A percentile compares a stretch with the other conserved stretches of the same genome.
These are phyloP conservation scores for Xestoiulus laeticollis DNA, from an alignment of 2,888 invertebrate genomes.

Conservation along the genomic window DNA sequence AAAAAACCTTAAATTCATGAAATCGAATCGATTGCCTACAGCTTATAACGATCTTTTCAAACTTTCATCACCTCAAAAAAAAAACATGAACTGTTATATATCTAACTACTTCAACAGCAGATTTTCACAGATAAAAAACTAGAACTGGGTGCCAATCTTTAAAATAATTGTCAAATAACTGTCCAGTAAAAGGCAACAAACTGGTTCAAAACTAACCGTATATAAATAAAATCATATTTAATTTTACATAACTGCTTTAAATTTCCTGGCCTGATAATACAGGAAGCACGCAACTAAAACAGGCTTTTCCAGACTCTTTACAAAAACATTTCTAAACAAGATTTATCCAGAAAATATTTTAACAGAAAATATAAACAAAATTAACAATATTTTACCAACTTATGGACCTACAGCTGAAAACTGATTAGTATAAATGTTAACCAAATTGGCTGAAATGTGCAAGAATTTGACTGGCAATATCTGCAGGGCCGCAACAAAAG, in stretches of 20 bases:
- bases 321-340: neutral
- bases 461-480: too few relatives aligned
- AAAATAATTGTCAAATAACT: neutral
- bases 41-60: neutral
- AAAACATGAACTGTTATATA: neutral
- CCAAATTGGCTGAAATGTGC: too few relatives aligned
- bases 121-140: neutral
- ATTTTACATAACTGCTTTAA: neutral
- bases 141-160: neutral
- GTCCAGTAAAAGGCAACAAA: neutral
- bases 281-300: neutral
- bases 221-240: neutral
- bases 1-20: neutral
- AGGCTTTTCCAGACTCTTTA: neutral
- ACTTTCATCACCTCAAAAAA: neutral
- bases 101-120: too few relatives aligned
- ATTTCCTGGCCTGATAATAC: neutral
- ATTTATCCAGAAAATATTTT: neutral
- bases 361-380: too few relatives aligned
- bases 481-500: too few relatives aligned
- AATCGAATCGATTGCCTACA: neutral
- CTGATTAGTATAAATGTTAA: too few relatives aligned
- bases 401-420: too few relatives aligned
- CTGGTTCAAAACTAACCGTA: neutral
- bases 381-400: too few relatives aligned